phyloP scores from a whole-genome alignment of 2,113 vertebrate genomes.

The Semnornis frantzii region DNA sequence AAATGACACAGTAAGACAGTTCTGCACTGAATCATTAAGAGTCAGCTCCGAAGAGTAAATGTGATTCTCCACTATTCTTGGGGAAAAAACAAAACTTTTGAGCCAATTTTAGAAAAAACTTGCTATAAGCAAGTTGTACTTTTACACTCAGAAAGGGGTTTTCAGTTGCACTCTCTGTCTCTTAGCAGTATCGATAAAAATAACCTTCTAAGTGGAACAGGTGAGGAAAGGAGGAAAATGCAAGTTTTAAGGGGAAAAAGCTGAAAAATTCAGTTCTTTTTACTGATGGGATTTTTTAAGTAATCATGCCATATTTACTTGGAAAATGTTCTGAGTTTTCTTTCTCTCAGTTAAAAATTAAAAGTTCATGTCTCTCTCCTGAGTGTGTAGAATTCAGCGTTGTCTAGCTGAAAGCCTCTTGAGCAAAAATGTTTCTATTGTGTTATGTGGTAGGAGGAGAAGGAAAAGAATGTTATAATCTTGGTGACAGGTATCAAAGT shows the following conservation, averaged over 20 bases:
- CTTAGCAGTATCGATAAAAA: neutral
- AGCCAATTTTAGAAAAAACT: neutral
- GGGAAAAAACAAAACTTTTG: constrained; percentile 24
- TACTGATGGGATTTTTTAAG: neutral
- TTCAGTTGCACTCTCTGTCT: constrained; percentile 8
- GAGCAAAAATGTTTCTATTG: neutral
- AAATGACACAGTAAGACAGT: constrained; percentile 43
- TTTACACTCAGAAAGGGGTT: neutral
- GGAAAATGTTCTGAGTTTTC: neutral
- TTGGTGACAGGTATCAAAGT: neutral
- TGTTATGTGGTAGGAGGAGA: neutral
- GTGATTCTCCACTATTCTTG: neutral
- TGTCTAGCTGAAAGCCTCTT: neutral
- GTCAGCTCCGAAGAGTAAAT: neutral
- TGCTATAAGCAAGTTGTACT: neutral
- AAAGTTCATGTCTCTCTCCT: neutral
- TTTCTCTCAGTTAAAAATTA: neutral
- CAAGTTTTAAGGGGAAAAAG: constrained; percentile 4
- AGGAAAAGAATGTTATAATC: neutral
- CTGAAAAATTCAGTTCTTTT: neutral
- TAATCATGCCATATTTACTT: neutral
- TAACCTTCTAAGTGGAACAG: neutral
- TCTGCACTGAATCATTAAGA: constrained; percentile 18
- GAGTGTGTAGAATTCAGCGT: neutral
- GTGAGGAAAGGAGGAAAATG: neutral